Evolutionary conservation across 2,113 vertebrate genomes (phyloP).

Genomic region (Rhinopomastus cyanomelas): DNA sequence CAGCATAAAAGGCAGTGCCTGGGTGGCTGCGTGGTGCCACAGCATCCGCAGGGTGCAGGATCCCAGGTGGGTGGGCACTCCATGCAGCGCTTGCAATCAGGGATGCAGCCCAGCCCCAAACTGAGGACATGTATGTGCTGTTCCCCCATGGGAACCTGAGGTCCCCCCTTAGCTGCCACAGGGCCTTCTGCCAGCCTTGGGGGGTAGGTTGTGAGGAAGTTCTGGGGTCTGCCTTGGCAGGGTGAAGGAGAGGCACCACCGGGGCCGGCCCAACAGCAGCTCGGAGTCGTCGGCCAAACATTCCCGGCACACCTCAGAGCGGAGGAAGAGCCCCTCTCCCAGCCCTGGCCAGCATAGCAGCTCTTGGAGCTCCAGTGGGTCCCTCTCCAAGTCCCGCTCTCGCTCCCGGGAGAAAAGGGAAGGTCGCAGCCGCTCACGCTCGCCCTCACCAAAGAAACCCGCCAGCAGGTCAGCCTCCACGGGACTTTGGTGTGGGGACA

Average conservation of each 20-base stretch:
- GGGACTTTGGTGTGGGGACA: not conserved
- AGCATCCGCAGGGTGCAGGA: not conserved
- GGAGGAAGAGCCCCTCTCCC: slow-evolving; percentile 83
- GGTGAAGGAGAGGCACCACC: slow-evolving; percentile 79
- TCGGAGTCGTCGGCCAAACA: slow-evolving; percentile 81
- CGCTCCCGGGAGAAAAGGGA: slow-evolving; percentile 77
- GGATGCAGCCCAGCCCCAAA: not conserved
- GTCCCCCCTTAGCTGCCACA: fast-evolving
- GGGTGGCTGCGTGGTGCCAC: not conserved
- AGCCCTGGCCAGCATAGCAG: slow-evolving; percentile 83
- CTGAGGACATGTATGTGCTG: fast-evolving
- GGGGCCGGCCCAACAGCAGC: slow-evolving; percentile 77
- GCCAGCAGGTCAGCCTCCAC: slow-evolving; percentile 70
- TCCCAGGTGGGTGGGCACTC: fast-evolving
- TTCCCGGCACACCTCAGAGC: slow-evolving; percentile 77
- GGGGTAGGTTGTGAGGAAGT: not conserved
- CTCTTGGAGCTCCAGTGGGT: slow-evolving; percentile 89
- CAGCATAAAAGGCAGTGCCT: fast-evolving
- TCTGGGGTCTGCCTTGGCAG: slow-evolving; percentile 35
- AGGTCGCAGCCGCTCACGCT: slow-evolving; percentile 70
- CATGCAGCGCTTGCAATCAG: not conserved
- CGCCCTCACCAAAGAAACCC: slow-evolving; percentile 75
- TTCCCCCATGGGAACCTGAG: not conserved
- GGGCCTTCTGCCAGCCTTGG: not conserved
- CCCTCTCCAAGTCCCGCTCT: slow-evolving; percentile 86